Evolutionary conservation across 2,113 vertebrate species (phyloP).

Genomic region (Calyptommatus sinebrachiatus): DNA sequence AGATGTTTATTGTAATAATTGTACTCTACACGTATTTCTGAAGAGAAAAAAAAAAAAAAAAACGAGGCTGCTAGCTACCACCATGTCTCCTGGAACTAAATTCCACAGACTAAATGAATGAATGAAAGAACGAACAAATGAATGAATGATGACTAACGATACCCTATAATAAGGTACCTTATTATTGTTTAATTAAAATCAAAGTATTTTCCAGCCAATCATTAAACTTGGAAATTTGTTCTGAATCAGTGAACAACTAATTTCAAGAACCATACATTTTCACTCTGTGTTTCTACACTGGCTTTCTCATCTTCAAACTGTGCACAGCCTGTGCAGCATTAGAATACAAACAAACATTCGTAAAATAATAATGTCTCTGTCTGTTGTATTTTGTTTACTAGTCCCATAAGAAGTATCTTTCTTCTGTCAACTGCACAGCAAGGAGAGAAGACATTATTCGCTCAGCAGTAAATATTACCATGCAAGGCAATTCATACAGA

Average conservation of each 20-base stretch:
- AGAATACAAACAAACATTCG: slow-evolving; percentile 35
- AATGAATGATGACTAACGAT: not conserved
- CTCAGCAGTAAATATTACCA: slow-evolving; percentile 19
- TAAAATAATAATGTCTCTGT: slow-evolving; percentile 26
- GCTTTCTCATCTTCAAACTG: slow-evolving; percentile 22
- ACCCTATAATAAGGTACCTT: no score
- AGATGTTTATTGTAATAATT: no score
- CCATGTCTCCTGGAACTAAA: no score
- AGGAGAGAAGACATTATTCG: slow-evolving; percentile 34
- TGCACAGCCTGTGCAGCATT: not conserved
- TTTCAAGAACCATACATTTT: not conserved
- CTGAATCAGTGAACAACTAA: not conserved
- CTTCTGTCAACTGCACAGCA: slow-evolving; percentile 11
- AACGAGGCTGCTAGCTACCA: no score
- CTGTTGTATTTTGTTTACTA: slow-evolving; percentile 43
- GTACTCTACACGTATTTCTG: no score
- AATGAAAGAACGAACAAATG: no score
- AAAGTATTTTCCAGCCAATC: not conserved
- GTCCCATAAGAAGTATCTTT: slow-evolving; percentile 30
- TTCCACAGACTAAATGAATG: no score
- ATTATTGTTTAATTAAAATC: not conserved
- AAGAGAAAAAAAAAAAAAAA: no score
- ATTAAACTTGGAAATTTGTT: slow-evolving; percentile 1
- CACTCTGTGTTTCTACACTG: not conserved
- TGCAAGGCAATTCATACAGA: not conserved